Evolutionary conservation across 30 jellyfish, hydroid and myxozoan species (phyloP).

Genomic region (Chrysaora quinquecirrha): DNA sequence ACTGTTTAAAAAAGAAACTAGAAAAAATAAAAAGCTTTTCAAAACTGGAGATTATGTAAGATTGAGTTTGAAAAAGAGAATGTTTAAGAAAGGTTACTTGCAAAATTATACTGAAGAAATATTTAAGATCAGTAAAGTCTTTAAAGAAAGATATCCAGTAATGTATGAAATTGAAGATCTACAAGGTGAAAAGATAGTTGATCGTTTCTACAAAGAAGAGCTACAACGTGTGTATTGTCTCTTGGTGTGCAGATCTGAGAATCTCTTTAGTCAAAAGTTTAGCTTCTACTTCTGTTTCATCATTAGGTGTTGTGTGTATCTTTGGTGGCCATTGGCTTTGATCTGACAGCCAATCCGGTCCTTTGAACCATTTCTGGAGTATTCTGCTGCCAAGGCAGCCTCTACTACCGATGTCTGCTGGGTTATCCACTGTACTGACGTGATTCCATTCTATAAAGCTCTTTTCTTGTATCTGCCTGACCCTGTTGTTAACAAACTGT

Average conservation of each 20-base stretch:
- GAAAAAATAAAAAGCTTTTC: background rate
- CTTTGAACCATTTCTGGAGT: background rate
- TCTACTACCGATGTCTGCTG: conserved; percentile 47
- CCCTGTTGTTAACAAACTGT: background rate
- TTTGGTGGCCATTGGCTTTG: conserved; percentile 16
- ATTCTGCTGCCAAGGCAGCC: conserved; percentile 7
- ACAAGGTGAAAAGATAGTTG: conserved; percentile 27
- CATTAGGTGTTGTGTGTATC: background rate
- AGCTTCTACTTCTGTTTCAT: conserved; percentile 20
- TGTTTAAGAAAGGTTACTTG: conserved; percentile 32
- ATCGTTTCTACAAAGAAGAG: conserved; percentile 32
- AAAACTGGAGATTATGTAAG: conserved; percentile 30
- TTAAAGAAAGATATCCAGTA: conserved; percentile 1
- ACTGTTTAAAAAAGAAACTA: background rate
- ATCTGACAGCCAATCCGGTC: conserved; percentile 8
- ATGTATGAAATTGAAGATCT: too few species aligned
- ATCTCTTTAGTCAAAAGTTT: too few species aligned
- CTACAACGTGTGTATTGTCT: conserved; percentile 33
- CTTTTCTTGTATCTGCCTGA: conserved; percentile 16
- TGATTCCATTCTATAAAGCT: background rate
- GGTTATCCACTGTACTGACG: too few species aligned
- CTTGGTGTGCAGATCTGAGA: too few species aligned
- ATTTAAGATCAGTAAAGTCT: conserved; percentile 19
- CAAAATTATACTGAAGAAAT: too few species aligned
- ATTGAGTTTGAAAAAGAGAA: too few species aligned